Evolutionary conservation across 2,888 invertebrate species (phyloP).

Genomic region (Tetheella fluctuosa): DNA sequence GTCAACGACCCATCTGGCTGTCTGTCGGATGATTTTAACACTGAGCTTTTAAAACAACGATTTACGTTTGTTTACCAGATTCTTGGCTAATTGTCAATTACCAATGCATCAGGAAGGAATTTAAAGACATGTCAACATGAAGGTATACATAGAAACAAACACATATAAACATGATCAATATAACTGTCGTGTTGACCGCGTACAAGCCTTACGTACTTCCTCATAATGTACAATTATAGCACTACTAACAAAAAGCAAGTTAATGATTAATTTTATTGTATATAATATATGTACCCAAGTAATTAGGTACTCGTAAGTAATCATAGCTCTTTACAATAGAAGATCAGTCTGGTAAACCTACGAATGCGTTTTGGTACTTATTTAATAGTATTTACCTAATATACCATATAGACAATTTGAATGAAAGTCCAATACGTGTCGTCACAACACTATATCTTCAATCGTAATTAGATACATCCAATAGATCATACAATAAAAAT

Average conservation of each 20-base stretch:
- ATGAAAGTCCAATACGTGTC: no score
- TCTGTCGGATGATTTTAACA: not conserved
- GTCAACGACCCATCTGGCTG: not conserved
- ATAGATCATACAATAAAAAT: not conserved
- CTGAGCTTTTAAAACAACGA: constrained; percentile 29
- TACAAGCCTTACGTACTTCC: constrained; percentile 27
- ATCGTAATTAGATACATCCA: not conserved
- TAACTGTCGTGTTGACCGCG: constrained; percentile 10
- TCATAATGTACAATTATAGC: constrained; percentile 22
- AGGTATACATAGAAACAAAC: constrained; percentile 19
- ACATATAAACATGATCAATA: constrained; percentile 7
- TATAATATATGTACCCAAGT: no score
- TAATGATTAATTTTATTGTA: not conserved
- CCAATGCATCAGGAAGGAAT: constrained; percentile 53
- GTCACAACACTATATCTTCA: not conserved
- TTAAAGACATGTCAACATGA: constrained; percentile 39
- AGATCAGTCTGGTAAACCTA: not conserved
- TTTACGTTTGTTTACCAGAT: constrained; percentile 43
- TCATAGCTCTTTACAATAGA: not conserved
- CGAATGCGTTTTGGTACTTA: not conserved
- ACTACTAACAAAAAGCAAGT: constrained; percentile 13
- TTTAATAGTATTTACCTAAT: not conserved
- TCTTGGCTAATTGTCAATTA: constrained; percentile 64
- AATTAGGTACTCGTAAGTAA: not conserved
- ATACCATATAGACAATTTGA: not conserved